Percentiles rank a stretch among this genome's conserved stretches.
Evolutionary conservation across 1,140 invertebrate species (phyloP).

Genomic region (Microvelia longipes): DNA sequence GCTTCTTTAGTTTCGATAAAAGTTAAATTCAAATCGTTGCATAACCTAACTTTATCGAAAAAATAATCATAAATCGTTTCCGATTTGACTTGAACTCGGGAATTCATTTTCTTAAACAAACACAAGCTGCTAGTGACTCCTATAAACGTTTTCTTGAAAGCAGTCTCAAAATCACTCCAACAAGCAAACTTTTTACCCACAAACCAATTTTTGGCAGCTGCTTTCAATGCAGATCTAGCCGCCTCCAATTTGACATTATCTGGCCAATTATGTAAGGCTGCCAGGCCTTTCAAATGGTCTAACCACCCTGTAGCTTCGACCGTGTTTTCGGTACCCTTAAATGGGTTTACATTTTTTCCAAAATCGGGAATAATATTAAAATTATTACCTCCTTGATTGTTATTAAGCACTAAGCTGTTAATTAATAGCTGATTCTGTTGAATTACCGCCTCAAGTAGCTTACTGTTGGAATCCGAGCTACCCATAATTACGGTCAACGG

Average conservation of each 20-base stretch:
- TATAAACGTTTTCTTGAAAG: too few relatives aligned
- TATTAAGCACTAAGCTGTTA: not conserved
- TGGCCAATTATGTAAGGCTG: not conserved
- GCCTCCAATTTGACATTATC: not conserved
- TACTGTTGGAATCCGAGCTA: not conserved
- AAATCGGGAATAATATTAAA: not conserved
- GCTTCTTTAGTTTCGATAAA: not conserved
- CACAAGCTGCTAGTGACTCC: too few relatives aligned
- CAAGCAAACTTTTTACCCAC: too few relatives aligned
- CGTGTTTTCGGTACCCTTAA: not conserved
- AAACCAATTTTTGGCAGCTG: too few relatives aligned
- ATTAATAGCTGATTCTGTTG: not conserved
- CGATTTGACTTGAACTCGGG: not conserved
- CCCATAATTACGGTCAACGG: not conserved
- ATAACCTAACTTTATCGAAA: not conserved
- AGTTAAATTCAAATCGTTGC: not conserved
- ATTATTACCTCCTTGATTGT: not conserved
- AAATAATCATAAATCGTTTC: not conserved
- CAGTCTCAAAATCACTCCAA: too few relatives aligned
- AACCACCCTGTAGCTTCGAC: not conserved
- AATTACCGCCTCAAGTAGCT: not conserved
- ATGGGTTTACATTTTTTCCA: not conserved
- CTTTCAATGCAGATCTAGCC: too few relatives aligned
- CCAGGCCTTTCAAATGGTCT: not conserved
- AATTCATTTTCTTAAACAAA: not conserved